These are phyloP conservation scores for Glandiceps talaboti DNA, from an alignment of 53 echinoderm and acorn worm genomes.

Conservation along the genomic window DNA sequence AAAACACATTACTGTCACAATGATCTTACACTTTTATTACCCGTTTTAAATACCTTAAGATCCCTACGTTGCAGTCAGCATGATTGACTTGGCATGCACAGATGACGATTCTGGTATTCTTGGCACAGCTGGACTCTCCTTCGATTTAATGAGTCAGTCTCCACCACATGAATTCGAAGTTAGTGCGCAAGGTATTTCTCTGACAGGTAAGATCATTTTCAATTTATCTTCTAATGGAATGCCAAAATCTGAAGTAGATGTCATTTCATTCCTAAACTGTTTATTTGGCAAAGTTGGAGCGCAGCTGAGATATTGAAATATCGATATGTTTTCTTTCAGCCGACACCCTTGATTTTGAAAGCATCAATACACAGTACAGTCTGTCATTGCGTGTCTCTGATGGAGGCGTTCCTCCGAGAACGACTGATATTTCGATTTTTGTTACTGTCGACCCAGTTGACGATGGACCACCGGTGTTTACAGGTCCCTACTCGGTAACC, in stretches of 20 bases:
- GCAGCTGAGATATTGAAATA: too few relatives aligned
- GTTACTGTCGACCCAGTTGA: neutral
- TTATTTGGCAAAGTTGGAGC: too few relatives aligned
- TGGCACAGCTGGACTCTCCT: neutral
- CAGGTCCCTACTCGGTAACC: neutral
- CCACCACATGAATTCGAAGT: neutral
- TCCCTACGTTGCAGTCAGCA: neutral
- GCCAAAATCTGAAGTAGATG: too few relatives aligned
- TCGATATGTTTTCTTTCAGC: too few relatives aligned
- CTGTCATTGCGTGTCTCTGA: neutral
- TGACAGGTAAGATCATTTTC: neutral
- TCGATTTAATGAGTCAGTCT: neutral
- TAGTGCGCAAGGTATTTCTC: neutral
- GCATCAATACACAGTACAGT: neutral
- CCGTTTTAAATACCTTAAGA: too few relatives aligned
- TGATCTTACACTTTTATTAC: too few relatives aligned
- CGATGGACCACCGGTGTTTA: neutral
- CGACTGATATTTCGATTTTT: neutral
- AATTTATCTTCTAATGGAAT: too few relatives aligned
- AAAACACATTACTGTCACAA: too few relatives aligned
- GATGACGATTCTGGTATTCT: neutral
- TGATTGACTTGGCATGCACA: neutral
- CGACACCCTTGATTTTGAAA: neutral
- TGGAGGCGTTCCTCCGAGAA: neutral
- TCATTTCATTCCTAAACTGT: too few relatives aligned